Conservation (phyloP, 2,797 vertebrate genomes). For the Triplophysa bombifrons region DNA sequence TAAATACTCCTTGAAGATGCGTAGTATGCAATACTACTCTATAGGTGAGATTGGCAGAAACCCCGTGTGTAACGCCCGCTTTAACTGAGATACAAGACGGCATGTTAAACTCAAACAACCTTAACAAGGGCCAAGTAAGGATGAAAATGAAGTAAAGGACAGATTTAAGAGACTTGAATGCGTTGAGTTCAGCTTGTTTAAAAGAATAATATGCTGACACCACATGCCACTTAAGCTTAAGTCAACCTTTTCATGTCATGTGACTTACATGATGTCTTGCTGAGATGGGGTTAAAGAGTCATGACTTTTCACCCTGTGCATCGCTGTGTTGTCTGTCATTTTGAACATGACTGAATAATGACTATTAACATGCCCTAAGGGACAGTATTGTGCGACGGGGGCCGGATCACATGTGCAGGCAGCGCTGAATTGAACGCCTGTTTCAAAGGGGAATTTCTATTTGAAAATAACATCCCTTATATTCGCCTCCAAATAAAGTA, state of each 20-base stretch:
- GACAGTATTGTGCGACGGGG: constrained; percentile 39
- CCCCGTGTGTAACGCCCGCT: too few relatives aligned
- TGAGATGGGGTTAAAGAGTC: constrained; percentile 25
- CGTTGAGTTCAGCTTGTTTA: constrained; percentile 4
- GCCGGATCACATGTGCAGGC: constrained; percentile 59
- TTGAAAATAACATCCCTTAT: constrained; percentile 48
- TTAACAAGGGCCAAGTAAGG: background rate
- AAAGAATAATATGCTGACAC: constrained; percentile 24
- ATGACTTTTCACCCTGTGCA: constrained; percentile 36
- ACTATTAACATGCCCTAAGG: constrained; percentile 60
- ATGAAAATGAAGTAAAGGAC: background rate
- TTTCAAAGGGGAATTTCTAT: constrained; percentile 51
- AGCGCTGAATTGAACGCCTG: constrained; percentile 57
- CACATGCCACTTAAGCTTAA: constrained; percentile 14
- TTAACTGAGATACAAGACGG: background rate
- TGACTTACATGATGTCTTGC: constrained; percentile 17
- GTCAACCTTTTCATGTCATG: constrained; percentile 21
- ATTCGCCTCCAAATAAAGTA: constrained; percentile 30
- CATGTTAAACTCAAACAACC: background rate
- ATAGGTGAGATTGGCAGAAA: too few relatives aligned
- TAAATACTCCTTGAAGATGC: too few relatives aligned
- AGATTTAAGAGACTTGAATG: background rate
- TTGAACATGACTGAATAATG: constrained; percentile 58
- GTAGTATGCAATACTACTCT: too few relatives aligned
- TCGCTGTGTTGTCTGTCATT: constrained; percentile 39